Base-by-base conservation (phyloP, 2,797 vertebrate genomes). In the Microchirus variegatus region DNA sequence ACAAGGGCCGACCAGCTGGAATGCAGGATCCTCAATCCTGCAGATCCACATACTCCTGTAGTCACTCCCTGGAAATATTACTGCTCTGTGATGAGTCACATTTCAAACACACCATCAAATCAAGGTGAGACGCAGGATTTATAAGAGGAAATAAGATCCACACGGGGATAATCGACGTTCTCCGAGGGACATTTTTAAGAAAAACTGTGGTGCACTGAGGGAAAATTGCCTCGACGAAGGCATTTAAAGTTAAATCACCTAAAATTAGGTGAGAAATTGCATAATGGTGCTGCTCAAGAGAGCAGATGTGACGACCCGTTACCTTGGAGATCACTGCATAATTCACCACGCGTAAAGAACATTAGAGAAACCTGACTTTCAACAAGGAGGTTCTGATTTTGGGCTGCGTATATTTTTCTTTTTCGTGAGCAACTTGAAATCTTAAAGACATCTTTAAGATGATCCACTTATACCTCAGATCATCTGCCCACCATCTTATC, bases 1-100 rank as follows among this genome's bases (percentile, higher is more conserved):
- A 91, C 88, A 89, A 56, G 51, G 47, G 76, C 41, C 40, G 15
- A 19, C 57, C 60, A 72, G 82, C 62, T 85, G 87, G 89, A 93
- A 93, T 91, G 89, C 69, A 78, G 70, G 62, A 84, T 72, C 53
- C 70, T 69, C 72, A 72, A 52, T 60, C 67, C 59, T 40, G 66
- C 15, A 52, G 16, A 53, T 51, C 38, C 37, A 51, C 17, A 3
- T 12, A 8, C 54, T 46, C 50, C 58, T 51, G 17, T 40, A 42
- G 63, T 31, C 73, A 41, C 36, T 14, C 41, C 12, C 42, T 73
- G 9, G 16, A 75, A 81, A 63, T 13, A 17, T 53, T 9, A 9
- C 44, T 15, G 50, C 2, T 0, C 47, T 16, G 35, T 12, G 57
- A 52, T 55, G 41, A 31, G 47, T 4, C 13, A 4, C 45, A 55